Evolutionary conservation across 2,113 vertebrate genomes (phyloP), one percentile per base, ranked within the genome.

Genomic region (Callospermophilus lateralis): DNA sequence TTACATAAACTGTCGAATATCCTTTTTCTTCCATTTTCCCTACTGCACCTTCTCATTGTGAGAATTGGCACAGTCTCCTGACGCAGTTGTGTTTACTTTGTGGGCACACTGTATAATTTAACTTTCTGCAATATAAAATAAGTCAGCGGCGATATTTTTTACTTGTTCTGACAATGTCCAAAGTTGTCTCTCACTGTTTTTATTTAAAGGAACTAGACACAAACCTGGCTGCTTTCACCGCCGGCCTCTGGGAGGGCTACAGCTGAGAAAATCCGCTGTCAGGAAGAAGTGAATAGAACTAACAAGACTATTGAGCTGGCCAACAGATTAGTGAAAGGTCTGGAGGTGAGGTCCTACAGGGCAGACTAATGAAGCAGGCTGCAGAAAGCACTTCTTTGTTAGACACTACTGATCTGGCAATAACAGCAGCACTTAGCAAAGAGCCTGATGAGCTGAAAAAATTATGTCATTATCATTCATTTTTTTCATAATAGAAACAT

Each of bases 221-320:
- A 96, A 99, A 98, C 98, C 98, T 99, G 98, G 99, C 99, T 98
- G 98, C 98, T 97, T 98, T 99, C 96, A 98, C 99, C 94, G 96
- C 48, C 97, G 89, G 99, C 98, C 58, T 99, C 99, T 98, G 99
- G 99, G 98, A 99, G 98, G 97, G 99, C 99, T 97, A 99, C 99
- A 95, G 99, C 99, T 97, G 99, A 99, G 98, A 99, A 99, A 98
- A 98, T 99, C 94, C 97, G 98, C 98, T 99, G 99, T 99, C 99
- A 99, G 97, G 99, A 99, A 97, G 99, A 99, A 98, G 99, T 99
- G 98, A 99, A 99, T 98, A 98, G 98, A 98, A 99, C 99, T 98
- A 99, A 99, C 99, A 99, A 99, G 98, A 99, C 99, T 97, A 99
- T 99, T 98, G 99, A 99, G 98, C 99, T 99, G 96, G 99, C 99